phyloP scores from a whole-genome alignment of 2,797 vertebrate genomes.

The Sebastes kiyomatsui region DNA sequence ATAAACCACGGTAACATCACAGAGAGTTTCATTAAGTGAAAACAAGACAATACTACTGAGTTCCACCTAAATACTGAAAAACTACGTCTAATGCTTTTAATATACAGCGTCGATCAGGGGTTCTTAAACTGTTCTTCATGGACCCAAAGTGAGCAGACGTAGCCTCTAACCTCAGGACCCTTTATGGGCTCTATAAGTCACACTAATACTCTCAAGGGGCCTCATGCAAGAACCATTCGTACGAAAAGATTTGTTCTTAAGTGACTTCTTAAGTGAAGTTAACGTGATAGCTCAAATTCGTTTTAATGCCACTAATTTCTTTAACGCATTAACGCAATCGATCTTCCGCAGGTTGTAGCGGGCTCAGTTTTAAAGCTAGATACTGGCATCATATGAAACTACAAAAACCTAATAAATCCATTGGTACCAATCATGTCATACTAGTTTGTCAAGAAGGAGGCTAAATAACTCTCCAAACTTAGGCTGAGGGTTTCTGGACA shows the following conservation, averaged over 20 bases:
- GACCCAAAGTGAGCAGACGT: constrained; percentile 42
- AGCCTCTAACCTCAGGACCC: constrained; percentile 14
- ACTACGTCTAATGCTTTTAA: constrained; percentile 90
- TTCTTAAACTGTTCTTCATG: constrained; percentile 67
- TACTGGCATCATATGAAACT: too few species aligned
- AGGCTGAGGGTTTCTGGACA: too few species aligned
- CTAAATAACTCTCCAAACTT: too few species aligned
- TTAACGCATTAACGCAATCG: too few species aligned
- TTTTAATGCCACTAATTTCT: too few species aligned
- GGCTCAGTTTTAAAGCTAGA: too few species aligned
- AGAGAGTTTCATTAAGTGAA: constrained; percentile 79
- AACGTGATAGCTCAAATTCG: too few species aligned
- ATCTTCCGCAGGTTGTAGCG: too few species aligned
- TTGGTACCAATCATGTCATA: too few species aligned
- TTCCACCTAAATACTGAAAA: constrained; percentile 90
- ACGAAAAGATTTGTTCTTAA: neutral
- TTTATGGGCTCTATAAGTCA: constrained; percentile 19
- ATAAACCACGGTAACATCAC: constrained; percentile 87
- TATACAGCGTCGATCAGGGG: constrained; percentile 82
- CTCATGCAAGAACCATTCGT: neutral
- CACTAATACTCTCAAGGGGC: neutral
- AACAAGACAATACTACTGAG: constrained; percentile 85
- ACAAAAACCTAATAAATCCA: too few species aligned
- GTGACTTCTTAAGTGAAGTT: too few species aligned
- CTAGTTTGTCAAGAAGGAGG: too few species aligned